Base-by-base conservation (phyloP, 2,797 vertebrate genomes). In the Scolopax rusticola region DNA sequence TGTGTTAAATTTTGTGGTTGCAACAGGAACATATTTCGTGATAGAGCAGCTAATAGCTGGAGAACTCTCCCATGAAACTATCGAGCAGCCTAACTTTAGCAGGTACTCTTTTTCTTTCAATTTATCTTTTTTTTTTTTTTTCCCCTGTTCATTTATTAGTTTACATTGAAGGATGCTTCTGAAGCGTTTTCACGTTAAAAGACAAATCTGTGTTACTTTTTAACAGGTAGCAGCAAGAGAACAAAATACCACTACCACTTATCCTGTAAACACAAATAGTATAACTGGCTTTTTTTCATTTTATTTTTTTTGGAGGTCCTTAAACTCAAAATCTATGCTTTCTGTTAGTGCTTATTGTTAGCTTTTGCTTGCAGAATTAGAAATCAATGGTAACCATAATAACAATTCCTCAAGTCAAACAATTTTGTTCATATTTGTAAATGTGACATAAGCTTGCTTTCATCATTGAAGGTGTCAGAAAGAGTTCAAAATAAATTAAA, bases 1-100 rank as follows among this genome's bases (percentile, higher is more conserved):
- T 92, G 75, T 92, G 50, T 51, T 93, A 84, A 59, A 95, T 95
- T 95, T 87, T 73, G 45, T 77, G 74, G 75, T 73, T 91, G 41
- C 50, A 80, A 54, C 60, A 80, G 30, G 53, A 84, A 47, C 19
- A 30, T 82, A 84, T 89, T 89, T 95, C 3, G 12, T 82, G 45
- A 63, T 73, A 50, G 12, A 84, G 17, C 14, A 80, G 27, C 25
- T 92, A 90, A 93, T 74, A 90, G 3, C 32, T 70, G 48, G 54
- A 90, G 32, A 89, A 56, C 6, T 89, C 28, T 69, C 9, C 33
- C 32, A 15, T 45, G 20, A 84, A 89, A 50, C 10, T 45, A 33
- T 25, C 9, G 48, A 67, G 50, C 19, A 88, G 32, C 15, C 19
- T 47, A 69, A 5, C 11, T 71, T 33, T 56, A 68, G 11, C 9